Evolutionary conservation across 2,888 invertebrate species (phyloP).

Genomic region (Iphiclides podalirius): DNA sequence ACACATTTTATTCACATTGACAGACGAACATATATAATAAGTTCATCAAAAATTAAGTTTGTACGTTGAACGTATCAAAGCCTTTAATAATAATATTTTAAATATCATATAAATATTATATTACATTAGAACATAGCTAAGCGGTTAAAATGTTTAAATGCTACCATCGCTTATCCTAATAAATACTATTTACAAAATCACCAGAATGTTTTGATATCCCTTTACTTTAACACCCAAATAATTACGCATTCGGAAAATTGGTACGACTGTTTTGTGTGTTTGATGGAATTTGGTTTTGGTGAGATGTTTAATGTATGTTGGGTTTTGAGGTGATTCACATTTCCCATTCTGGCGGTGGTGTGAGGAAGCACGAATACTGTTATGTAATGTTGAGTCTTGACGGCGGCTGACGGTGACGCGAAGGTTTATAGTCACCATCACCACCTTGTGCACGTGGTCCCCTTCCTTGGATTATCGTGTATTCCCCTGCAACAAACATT

Average conservation of each 20-base stretch:
- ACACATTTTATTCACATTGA: slow-evolving; percentile 16
- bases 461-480: slow-evolving; percentile 66
- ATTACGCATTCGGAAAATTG: neutral
- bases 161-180: slow-evolving; percentile 74
- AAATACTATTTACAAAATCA: slow-evolving; percentile 78
- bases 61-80: slow-evolving; percentile 65
- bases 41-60: slow-evolving; percentile 32
- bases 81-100: slow-evolving; percentile 65
- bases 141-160: slow-evolving; percentile 72
- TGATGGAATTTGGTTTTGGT: too few species aligned
- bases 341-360: slow-evolving; percentile 70
- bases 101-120: slow-evolving; percentile 78
- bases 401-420: slow-evolving; percentile 34
- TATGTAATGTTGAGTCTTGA: slow-evolving; percentile 51
- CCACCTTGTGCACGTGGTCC: slow-evolving; percentile 68
- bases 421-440: slow-evolving; percentile 42
- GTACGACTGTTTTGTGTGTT: too few species aligned
- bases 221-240: too few species aligned
- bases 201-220: slow-evolving; percentile 62
- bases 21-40: slow-evolving; percentile 31
- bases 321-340: slow-evolving; percentile 48
- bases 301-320: too few species aligned
- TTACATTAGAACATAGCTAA: slow-evolving; percentile 74
- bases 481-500: slow-evolving; percentile 69
- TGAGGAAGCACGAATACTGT: slow-evolving; percentile 76